Evolutionary conservation across 1,140 invertebrate species (phyloP).

Genomic region (Lethrus apterus): DNA sequence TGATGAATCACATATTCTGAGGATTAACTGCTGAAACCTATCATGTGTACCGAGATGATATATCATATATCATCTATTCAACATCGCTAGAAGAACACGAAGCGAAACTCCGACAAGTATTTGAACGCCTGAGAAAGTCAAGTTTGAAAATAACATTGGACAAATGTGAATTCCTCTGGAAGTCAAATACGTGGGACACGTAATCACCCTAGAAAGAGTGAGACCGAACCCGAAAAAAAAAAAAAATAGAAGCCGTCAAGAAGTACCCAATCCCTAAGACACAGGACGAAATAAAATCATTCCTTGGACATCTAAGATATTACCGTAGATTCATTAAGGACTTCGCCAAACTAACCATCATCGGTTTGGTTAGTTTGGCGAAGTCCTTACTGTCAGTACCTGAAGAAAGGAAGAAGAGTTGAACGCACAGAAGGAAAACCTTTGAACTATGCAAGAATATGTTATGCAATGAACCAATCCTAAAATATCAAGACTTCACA

Average conservation of each 20-base stretch:
- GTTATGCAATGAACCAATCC: constrained; percentile 16
- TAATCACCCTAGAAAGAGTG: too few species aligned
- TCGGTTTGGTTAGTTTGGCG: too few species aligned
- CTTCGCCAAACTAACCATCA: neutral
- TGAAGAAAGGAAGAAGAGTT: neutral
- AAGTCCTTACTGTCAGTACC: neutral
- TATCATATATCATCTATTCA: constrained; percentile 2
- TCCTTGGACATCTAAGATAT: neutral
- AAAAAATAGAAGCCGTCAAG: neutral
- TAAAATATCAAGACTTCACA: constrained; percentile 19
- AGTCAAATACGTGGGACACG: too few species aligned
- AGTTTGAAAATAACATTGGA: neutral
- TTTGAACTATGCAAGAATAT: constrained; percentile 18
- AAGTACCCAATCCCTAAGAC: neutral
- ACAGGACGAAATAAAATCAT: neutral
- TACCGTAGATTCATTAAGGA: neutral
- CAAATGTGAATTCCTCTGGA: neutral
- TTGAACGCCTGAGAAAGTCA: neutral
- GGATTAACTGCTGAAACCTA: neutral
- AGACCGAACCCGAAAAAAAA: too few species aligned
- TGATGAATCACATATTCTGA: neutral
- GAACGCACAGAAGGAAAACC: neutral
- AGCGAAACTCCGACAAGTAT: neutral
- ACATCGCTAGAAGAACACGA: neutral
- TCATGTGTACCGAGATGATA: neutral